These are phyloP conservation scores for Papilio gigon DNA, from an alignment of 2,888 invertebrate genomes.

Conservation along the genomic window DNA sequence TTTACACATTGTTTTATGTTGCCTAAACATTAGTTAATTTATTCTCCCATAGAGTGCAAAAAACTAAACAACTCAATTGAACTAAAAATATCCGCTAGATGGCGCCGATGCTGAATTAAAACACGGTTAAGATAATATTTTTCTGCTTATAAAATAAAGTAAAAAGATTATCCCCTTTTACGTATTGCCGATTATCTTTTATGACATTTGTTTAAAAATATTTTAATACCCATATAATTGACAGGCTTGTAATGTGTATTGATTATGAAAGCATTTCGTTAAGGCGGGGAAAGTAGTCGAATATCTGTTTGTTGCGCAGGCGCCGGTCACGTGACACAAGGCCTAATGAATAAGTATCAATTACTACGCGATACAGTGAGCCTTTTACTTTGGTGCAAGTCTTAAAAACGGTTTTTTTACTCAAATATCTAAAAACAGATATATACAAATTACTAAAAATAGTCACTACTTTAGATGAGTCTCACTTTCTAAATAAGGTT, in stretches of 20 bases:
- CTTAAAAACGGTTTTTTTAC: too few relatives aligned
- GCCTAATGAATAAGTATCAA: slow-evolving; percentile 62
- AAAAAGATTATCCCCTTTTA: neutral
- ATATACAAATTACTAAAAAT: too few relatives aligned
- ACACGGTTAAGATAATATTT: neutral
- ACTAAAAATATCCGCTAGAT: neutral
- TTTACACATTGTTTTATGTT: too few relatives aligned
- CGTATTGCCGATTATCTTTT: neutral
- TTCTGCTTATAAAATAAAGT: neutral
- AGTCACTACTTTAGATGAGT: too few relatives aligned
- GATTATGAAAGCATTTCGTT: slow-evolving; percentile 13
- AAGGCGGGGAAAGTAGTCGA: slow-evolving; percentile 45
- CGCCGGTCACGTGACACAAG: slow-evolving; percentile 45
- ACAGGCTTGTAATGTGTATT: slow-evolving; percentile 19
- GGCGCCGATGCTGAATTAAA: neutral
- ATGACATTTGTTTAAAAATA: neutral
- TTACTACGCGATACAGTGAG: slow-evolving; percentile 53
- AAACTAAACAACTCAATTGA: too few relatives aligned
- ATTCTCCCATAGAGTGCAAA: neutral
- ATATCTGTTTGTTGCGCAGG: slow-evolving; percentile 51
- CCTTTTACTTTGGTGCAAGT: slow-evolving; percentile 43
- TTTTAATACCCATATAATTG: neutral
- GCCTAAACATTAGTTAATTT: too few relatives aligned
- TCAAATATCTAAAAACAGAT: too few relatives aligned
- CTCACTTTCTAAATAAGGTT: too few relatives aligned